Evolutionary conservation across 92 coral and sea anemone species (phyloP), one percentile per base, ranked within the genome.

Genomic region (Epizoanthus illoricatus): DNA sequence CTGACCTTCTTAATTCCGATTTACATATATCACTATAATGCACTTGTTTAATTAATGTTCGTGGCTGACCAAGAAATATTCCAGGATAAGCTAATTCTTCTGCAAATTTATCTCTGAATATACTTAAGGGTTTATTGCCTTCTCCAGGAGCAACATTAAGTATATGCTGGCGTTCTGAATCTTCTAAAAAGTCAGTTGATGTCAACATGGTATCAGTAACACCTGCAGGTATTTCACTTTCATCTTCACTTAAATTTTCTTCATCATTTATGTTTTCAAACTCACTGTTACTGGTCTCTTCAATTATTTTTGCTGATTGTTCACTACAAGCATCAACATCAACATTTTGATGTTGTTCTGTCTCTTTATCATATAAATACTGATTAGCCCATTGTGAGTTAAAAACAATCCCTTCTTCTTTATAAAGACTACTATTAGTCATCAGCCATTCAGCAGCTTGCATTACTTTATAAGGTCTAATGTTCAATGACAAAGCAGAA

Each of bases 21-120:
- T 88, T 87, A 81, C 84, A 85, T 5, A 71, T 23, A 42, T 71
- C 76, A 40, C 76, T 80, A 63, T 76, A 76, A 64, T 69, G 69
- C 39, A 85, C 78, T 62, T 79, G 69, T n/a, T 80, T 80, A 3
- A 69, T 88, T 71, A 76, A 76, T 12, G 92, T 85, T 81, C 90
- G 80, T 89, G 63, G 11, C 36, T 90, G 89, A 5, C 91, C 89
- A 52, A 90, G 89, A 65, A 87, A 90, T 84, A 90, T 90, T 56
- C 89, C 94, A 76, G 94, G 94, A 86, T 91, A 91, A 67, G 94
- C 94, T 64, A 92, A 64, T 56, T 91, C 94, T 73, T 88, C 92
- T 75, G 80, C 83, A 58, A 82, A 88, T 73, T 79, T 86, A 79
- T 88, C 92, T 69, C 91, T 88, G 68, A 88, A 91, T 21, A 88